Conservation (phyloP, 1,140 invertebrate genomes). For the Dinoponera quadriceps region DNA sequence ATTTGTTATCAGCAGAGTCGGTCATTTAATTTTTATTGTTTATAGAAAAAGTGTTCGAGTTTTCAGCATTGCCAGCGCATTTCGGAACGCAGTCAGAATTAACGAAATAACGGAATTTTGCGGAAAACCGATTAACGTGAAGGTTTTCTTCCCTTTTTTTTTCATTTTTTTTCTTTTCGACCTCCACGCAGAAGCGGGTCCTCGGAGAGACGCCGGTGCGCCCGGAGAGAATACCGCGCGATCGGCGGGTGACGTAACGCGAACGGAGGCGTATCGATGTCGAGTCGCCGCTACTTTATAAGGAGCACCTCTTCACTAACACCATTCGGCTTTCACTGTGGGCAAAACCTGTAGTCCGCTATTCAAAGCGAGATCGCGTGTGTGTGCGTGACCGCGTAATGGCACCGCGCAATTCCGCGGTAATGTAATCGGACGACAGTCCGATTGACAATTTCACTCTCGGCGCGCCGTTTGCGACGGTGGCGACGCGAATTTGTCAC, state of each 20-base stretch:
- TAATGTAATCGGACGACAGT: conserved; percentile 47
- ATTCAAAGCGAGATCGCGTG: conserved; percentile 54
- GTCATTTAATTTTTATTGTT: too few species aligned
- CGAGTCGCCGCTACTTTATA: conserved; percentile 80
- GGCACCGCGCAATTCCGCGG: conserved; percentile 39
- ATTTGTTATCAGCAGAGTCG: too few species aligned
- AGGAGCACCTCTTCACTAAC: conserved; percentile 78
- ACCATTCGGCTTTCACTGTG: conserved; percentile 67
- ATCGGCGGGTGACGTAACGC: conserved; percentile 78
- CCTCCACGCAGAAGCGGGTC: conserved; percentile 12
- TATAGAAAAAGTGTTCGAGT: too few species aligned
- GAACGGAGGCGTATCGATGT: conserved; percentile 77
- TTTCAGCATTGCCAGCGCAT: too few species aligned
- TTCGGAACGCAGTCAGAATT: too few species aligned
- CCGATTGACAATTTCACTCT: conserved; percentile 38
- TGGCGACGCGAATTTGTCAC: conserved; percentile 52
- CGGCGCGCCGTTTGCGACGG: not conserved
- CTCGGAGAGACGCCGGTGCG: conserved; percentile 47
- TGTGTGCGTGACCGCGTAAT: conserved; percentile 48
- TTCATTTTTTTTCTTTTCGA: too few species aligned
- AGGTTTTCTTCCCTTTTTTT: too few species aligned
- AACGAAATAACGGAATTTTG: too few species aligned
- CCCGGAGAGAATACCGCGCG: conserved; percentile 65
- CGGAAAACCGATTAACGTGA: too few species aligned
- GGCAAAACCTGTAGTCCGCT: conserved; percentile 46